These are phyloP conservation scores for Pterocles gutturalis DNA, from an alignment of 2,113 vertebrate genomes.

Conservation along the genomic window DNA sequence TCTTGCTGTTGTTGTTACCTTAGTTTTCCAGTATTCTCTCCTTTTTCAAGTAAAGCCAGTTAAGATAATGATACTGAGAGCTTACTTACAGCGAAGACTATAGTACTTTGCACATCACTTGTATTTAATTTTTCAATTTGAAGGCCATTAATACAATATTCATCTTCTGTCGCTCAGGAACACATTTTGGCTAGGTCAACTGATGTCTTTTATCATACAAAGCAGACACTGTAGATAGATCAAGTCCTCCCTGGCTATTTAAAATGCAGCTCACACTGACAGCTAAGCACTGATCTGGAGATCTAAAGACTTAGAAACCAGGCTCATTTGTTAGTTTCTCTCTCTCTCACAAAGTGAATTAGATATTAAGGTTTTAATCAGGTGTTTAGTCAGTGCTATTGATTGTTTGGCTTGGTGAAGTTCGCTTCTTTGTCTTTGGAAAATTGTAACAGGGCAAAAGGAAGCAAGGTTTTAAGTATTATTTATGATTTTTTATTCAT, in stretches of 20 bases:
- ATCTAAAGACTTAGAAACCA: conserved; percentile 26
- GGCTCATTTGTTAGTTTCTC: not conserved
- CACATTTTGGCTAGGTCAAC: conserved; percentile 31
- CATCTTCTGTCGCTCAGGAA: not conserved
- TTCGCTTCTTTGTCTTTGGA: not conserved
- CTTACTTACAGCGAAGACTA: not conserved
- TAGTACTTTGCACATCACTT: not conserved
- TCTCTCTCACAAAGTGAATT: conserved; percentile 39
- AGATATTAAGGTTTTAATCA: conserved; percentile 26
- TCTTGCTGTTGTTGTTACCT: not conserved
- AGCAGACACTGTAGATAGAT: conserved; percentile 40
- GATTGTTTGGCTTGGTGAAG: not conserved
- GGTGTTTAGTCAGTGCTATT: not conserved
- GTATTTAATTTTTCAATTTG: not conserved
- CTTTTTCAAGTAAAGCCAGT: not conserved
- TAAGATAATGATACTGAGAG: not conserved
- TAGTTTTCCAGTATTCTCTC: not conserved
- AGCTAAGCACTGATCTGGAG: conserved; percentile 11
- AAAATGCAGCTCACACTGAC: conserved; percentile 53
- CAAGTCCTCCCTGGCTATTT: conserved; percentile 13
- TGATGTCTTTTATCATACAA: conserved; percentile 41
- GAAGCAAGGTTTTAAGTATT: not conserved
- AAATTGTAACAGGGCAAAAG: not conserved
- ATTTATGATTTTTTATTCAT: not conserved
- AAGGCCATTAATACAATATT: conserved; percentile 39